Base-by-base conservation (phyloP, 1,140 invertebrate genomes). In the Steinernema feltiae region DNA sequence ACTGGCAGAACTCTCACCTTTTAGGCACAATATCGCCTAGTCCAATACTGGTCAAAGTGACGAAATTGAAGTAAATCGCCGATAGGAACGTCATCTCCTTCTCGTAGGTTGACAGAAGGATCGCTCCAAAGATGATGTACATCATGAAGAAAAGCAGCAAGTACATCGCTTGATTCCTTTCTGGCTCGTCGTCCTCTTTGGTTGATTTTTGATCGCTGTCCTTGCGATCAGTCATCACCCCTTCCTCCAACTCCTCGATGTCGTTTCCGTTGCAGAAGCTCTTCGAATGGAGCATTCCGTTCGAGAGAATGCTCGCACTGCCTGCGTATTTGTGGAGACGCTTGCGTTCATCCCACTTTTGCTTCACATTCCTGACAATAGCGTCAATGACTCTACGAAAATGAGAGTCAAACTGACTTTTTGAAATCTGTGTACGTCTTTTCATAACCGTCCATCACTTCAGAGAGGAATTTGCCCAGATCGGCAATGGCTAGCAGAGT, bases 401-500 rank as follows among this genome's bases (percentile, higher is more conserved):
- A 63, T 12, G 15, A 17, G 24, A 3, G 7, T n/a, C 53, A 63
- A 63, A 7, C 53, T 63, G 7, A 63, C 53, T 63, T 63, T 63
- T 63, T 63, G 24, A 63, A 63, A 24, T 41, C n/a, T 17, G 48
- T 48, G 30, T 48, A 73, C 30, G 75, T 72, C 71, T 46, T 73
- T 12, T 69, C 48, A 3, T 30, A 76, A 2, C 29, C 21, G 30
- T 78, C 78, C 70, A 79, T 48, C 72, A 78, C 71, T 30, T 72
- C 71, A 1, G 77, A 76, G 30, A 80, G 70, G 63, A 79, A 80
- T 71, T 80, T 80, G 30, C 79, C 79, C 12, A 80, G 74, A 74
- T 80, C 73, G n/a, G 79, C 79, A 70, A 80, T 80, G 63, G 76
- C 78, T 18, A 80, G 75, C 69, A 80, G 48, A 17, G 79, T 80